phyloP scores from a whole-genome alignment of 2,797 vertebrate species.

The Phoeniculus purpureus region DNA sequence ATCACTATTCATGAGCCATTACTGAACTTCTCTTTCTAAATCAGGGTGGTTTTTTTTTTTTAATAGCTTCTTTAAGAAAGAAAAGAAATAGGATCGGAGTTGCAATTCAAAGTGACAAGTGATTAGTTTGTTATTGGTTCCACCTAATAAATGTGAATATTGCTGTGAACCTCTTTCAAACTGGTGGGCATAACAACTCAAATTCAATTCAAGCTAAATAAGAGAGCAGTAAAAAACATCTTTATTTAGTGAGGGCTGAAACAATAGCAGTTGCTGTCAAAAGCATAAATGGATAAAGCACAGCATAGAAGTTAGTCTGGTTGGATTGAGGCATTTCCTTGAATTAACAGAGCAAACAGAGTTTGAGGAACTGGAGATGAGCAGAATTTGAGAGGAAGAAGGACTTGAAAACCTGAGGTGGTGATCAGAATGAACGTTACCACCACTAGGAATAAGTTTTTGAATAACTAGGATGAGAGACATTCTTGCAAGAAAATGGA shows the following conservation, averaged over 20 bases:
- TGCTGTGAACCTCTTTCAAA: constrained; percentile 27
- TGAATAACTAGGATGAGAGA: not conserved
- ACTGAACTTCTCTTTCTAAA: not conserved
- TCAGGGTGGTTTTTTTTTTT: constrained; percentile 21
- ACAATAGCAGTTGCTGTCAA: not conserved
- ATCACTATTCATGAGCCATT: constrained; percentile 12
- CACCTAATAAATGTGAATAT: constrained; percentile 53
- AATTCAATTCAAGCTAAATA: constrained; percentile 27
- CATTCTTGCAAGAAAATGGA: not conserved
- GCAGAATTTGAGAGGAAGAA: not conserved
- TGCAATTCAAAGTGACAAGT: constrained; percentile 31
- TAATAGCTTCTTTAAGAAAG: constrained; percentile 18
- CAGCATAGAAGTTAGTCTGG: not conserved
- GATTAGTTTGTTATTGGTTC: constrained; percentile 36
- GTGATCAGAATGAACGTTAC: not conserved
- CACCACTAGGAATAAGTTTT: not conserved
- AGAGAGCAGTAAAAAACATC: constrained; percentile 31
- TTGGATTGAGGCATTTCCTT: not conserved
- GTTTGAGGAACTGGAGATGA: not conserved
- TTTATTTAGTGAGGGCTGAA: constrained; percentile 31
- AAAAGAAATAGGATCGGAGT: not conserved
- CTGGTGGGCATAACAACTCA: constrained; percentile 31
- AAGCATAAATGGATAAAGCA: not conserved
- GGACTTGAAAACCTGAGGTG: not conserved
- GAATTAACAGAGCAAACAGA: not conserved